phyloP scores from a whole-genome alignment of 1,140 invertebrate species.

The Asobara japonica region DNA sequence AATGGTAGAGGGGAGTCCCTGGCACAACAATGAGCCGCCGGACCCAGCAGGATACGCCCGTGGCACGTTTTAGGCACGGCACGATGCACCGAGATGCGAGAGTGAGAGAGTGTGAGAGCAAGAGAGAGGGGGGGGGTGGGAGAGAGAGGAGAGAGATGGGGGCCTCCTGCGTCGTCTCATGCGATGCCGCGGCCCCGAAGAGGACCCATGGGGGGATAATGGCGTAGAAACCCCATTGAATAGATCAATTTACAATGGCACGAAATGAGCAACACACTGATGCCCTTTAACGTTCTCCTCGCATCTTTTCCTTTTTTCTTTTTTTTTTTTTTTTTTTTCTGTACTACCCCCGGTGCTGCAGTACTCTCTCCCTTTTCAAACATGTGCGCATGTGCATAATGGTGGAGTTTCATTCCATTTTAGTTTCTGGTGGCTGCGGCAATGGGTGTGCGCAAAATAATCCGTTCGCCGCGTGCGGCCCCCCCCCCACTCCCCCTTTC shows the following conservation, averaged over 20 bases:
- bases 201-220: conserved; percentile 50
- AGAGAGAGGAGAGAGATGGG: conserved; percentile 12
- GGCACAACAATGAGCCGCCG: conserved; percentile 50
- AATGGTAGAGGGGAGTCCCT: conserved; percentile 29
- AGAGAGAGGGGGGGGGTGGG: no score
- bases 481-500: no score
- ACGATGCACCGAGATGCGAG: conserved; percentile 37
- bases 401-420: not conserved
- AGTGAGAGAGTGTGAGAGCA: no score
- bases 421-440: not conserved
- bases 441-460: conserved; percentile 51
- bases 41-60: conserved; percentile 49
- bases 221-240: conserved; percentile 55
- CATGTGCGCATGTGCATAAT: conserved; percentile 42
- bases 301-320: not conserved
- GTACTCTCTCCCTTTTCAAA: conserved; percentile 9
- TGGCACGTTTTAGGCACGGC: conserved; percentile 42
- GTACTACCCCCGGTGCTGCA: not conserved
- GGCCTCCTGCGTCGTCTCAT: conserved; percentile 35
- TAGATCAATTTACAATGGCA: conserved; percentile 65
- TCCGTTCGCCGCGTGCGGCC: conserved; percentile 54
- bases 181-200: conserved; percentile 31
- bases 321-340: not conserved
- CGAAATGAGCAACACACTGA: conserved; percentile 58
- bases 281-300: conserved; percentile 21